Base-by-base conservation (phyloP, 2,888 invertebrate genomes). In the Drosophila sordidula region DNA sequence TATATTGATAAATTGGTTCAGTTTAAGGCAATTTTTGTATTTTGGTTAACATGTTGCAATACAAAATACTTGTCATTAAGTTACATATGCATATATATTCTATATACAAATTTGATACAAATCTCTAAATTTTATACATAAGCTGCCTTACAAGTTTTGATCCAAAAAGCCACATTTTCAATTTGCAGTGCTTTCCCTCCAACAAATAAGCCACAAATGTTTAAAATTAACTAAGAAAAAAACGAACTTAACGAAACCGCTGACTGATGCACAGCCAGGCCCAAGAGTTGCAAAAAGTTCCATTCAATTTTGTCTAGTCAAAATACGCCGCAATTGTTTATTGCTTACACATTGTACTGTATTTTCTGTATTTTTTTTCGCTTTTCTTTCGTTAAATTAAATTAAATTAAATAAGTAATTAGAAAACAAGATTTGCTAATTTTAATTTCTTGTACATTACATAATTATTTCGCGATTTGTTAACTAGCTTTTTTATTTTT, bases 311-410 rank as follows among this genome's bases (percentile, higher is more conserved):
- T 58, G 32, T 69, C 57, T 70, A 74, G 58, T 70, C 63, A 64
- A 67, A 71, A 51, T 57, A 29, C 61, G 22, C 39, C 3, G 45
- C 57, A 61, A 66, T 49, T 51, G 34, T 59, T 62, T 52, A 42
- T 63, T 62, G 51, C 74, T 71, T 76, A 69, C 14, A 71, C 56
- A 62, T 74, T 71, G 54, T 69, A 72, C 63, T 68, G 67, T 71
- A 62, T 70, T 70, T 72, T 78, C 62, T 78, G 72, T 80, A 74
- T 78, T 83, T 78, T 72, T 29, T 69, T 52, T 54, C 54, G 65
- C 42, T 70, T 70, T 63, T 64, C 57, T 73, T 72, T 85, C 56
- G 92, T 93, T 93, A 93, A 93, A 92, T 93, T 93, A 92, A 92
- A 75, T 44, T 44, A 39, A 16, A 93, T 85, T 78, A 81, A 69